Base-by-base conservation (phyloP, 2,888 invertebrate genomes). In the Pheosia gnoma region DNA sequence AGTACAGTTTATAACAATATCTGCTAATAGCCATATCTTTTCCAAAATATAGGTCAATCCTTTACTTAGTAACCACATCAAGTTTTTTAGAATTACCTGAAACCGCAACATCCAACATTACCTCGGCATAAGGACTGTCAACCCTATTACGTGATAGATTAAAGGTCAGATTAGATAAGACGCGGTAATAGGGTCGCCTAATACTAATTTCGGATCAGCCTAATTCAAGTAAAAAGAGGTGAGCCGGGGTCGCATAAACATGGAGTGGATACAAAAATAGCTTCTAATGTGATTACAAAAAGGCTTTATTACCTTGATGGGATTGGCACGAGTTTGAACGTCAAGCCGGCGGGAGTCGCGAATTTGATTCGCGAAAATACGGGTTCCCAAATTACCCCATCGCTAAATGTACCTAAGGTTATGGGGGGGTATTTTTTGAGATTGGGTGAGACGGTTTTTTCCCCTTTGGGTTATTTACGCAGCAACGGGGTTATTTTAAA, bases 101-200 rank as follows among this genome's bases (percentile, higher is more conserved):
- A 47, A 51, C 53, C 37, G 8, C n/a, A 53, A 53, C 11, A 36
- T 10, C 53, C 11, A 53, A 53, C 37, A 37, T 53, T 53, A 53
- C 10, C 37, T 8, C 10, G 8, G 37, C 25, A 53, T 53, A 11
- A 37, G 53, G 53, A 37, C 11, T 53, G 53, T 53, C 37, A 10
- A 37, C 53, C 4, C 11, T 37, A 37, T 53, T 53, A 53, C 53
- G 53, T 11, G 39, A 39, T 45, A 6, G 43, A 9, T 49, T n/a
- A 58, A 57, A 57, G 13, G 59, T 52, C 9, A 52, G 39, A 62
- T 62, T 62, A 57, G 52, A 59, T 62, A 39, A 61, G 37, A 11
- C 13, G 13, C 52, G 39, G 6, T 52, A 59, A 56, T 47, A 47
- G 51, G 54, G 13, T 41, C 37, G 38, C 37, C 37, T 38, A 38